Percentiles rank a stretch among this genome's conserved stretches.
phyloP scores from a whole-genome alignment of 2,113 vertebrate species.

The Crotophaga sulcirostris region DNA sequence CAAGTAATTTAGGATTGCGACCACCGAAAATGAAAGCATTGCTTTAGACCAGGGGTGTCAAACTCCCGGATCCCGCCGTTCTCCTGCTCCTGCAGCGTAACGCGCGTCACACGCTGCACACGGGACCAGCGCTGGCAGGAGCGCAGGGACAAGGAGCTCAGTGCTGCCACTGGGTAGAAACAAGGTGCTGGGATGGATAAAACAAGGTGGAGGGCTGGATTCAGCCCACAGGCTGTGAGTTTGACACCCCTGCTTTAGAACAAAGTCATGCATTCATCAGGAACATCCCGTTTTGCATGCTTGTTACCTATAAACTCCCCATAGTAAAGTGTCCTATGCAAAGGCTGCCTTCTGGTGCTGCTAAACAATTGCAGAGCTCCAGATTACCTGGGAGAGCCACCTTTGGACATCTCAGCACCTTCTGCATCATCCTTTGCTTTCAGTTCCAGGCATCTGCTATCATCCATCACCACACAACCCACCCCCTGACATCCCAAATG shows the following conservation, averaged over 20 bases:
- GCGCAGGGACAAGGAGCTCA: no score
- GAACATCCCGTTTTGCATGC: not conserved
- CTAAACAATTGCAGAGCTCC: not conserved
- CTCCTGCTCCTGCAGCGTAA: no score
- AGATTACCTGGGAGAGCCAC: not conserved
- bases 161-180: no score
- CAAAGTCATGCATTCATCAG: not conserved
- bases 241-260: not conserved
- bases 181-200: no score
- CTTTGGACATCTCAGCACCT: not conserved
- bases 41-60: not conserved
- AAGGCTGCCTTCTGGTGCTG: not conserved
- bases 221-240: no score
- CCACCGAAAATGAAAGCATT: not conserved
- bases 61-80: no score
- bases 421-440: not conserved
- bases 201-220: no score
- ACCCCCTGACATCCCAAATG: not conserved
- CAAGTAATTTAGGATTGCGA: not conserved
- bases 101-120: no score
- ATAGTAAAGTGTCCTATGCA: fast-evolving
- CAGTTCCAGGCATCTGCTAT: not conserved
- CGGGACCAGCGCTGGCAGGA: no score
- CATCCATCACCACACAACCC: not conserved
- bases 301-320: not conserved